Evolutionary conservation across 2,113 vertebrate genomes (phyloP).

Genomic region (Laticauda laticaudata): DNA sequence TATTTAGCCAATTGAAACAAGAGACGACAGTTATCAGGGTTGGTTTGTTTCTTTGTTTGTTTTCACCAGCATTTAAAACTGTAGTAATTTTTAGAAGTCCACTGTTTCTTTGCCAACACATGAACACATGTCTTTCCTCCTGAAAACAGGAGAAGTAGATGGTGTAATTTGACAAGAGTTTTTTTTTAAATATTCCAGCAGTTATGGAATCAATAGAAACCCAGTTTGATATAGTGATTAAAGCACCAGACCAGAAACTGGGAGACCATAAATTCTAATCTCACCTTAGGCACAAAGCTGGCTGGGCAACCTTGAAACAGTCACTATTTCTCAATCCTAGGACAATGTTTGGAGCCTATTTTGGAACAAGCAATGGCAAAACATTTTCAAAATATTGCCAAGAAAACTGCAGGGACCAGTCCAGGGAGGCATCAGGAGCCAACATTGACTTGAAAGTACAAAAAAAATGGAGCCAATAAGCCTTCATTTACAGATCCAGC

Average conservation of each 20-base stretch:
- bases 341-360: not conserved
- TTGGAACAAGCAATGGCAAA: not conserved
- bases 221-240: not conserved
- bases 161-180: not conserved
- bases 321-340: not conserved
- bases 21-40: not conserved
- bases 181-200: not conserved
- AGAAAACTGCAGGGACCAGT: not conserved
- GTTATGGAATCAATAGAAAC: not conserved
- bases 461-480: not conserved
- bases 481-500: not conserved
- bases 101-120: not conserved
- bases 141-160: not conserved
- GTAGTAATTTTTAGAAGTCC: not conserved
- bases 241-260: not conserved
- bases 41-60: not conserved
- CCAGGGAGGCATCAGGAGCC: not conserved
- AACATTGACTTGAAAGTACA: not conserved
- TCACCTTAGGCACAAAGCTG: not conserved
- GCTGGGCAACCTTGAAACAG: not conserved
- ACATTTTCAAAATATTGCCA: not conserved
- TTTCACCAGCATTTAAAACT: not conserved
- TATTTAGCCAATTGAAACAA: not conserved
- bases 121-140: not conserved
- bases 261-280: not conserved